phyloP scores from a whole-genome alignment of 2,113 vertebrate genomes.

The Clarias macrocephalus region DNA sequence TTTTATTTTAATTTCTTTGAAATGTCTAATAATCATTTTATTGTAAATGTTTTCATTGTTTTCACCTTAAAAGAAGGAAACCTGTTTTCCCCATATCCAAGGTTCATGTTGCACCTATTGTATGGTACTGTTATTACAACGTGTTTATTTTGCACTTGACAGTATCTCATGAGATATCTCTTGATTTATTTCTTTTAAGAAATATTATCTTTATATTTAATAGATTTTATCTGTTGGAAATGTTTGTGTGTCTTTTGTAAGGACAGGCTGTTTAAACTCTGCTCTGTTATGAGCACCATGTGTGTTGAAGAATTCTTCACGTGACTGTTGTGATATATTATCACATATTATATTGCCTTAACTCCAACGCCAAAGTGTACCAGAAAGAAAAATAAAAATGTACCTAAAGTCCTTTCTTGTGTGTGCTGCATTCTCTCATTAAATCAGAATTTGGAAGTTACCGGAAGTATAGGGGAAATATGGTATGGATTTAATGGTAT shows the following conservation, averaged over 20 bases:
- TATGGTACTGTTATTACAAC: neutral
- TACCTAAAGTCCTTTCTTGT: neutral
- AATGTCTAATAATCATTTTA: neutral
- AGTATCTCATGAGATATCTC: neutral
- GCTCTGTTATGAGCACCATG: neutral
- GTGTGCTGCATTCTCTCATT: neutral
- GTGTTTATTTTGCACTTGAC: neutral
- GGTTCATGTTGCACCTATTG: neutral
- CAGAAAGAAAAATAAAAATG: neutral
- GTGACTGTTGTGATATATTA: slow-evolving; percentile 3
- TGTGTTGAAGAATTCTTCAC: neutral
- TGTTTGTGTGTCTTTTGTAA: slow-evolving; percentile 4
- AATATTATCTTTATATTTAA: slow-evolving; percentile 6
- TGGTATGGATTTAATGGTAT: neutral
- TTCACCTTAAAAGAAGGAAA: too few relatives aligned
- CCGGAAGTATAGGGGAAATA: neutral
- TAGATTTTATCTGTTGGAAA: neutral
- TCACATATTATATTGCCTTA: neutral
- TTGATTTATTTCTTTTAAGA: neutral
- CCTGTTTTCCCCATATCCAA: neutral
- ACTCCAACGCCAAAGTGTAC: neutral
- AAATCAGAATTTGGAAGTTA: neutral
- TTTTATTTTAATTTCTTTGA: neutral
- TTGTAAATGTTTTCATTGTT: neutral
- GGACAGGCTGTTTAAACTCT: neutral